Evolutionary conservation across 1,140 invertebrate species (phyloP), one percentile per base, ranked within the genome.

Genomic region (Pseudobourletiella spinata): DNA sequence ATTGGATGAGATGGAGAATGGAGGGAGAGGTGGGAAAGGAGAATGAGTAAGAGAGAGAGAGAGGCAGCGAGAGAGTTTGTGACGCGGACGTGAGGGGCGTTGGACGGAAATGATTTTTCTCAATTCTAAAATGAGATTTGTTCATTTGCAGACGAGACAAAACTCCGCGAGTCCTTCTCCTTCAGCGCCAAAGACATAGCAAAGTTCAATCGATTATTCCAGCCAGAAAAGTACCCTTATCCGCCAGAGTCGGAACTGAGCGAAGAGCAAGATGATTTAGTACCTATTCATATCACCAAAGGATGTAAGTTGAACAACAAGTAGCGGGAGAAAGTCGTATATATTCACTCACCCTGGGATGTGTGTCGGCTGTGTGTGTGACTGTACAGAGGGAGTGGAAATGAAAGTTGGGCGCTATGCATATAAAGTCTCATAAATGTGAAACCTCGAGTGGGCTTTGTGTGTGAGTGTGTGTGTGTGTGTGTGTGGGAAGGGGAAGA

Each of bases 121-220:
- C n/a, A n/a, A n/a, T n/a, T n/a, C n/a, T n/a, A n/a, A n/a, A n/a
- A n/a, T n/a, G n/a, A n/a, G n/a, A n/a, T 55, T 26, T 18, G n/a
- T 18, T 55, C 3, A 3, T 55, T 55, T 55, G 3, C 32, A 55
- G 52, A 55, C 52, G 52, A 55, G 52, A 55, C 32, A 35, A 55
- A 55, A 35, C 32, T 55, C 4, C 52, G 52, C 3, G 52, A 55
- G 30, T 55, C 52, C 26, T 55, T 55, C 29, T 55, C 52, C 8
- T 55, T 55, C 30, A 55, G 52, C 25, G 52, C 52, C n/a, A 55
- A 55, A 18, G 52, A 55, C 39, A 55, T 55, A 32, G 52, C 52
- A 4, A 55, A 55, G 39, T 55, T 55, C 52, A 55, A 55, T 55
- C 52, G 52, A 55, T 55, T 55, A 55, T 39, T 55, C 52, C 52